Conservation (phyloP, 1,140 invertebrate species). For the Asbolus verrucosus region DNA sequence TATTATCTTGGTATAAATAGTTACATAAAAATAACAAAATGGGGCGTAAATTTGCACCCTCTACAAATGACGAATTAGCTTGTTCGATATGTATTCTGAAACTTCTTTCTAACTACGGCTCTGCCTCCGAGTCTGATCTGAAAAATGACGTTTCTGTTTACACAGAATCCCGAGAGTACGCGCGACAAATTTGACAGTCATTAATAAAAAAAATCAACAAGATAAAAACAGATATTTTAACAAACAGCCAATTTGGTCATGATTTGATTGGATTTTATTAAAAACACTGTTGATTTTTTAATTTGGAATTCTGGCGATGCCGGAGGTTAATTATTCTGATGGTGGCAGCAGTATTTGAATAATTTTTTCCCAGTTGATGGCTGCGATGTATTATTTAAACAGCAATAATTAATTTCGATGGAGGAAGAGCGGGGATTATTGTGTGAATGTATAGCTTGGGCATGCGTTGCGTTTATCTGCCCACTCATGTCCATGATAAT, state of each 20-base stretch:
- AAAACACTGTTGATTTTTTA: constrained; percentile 27
- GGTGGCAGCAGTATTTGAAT: constrained; percentile 16
- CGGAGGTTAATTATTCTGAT: not conserved
- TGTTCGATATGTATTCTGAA: no score
- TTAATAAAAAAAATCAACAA: constrained; percentile 10
- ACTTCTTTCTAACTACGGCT: no score
- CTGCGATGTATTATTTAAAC: constrained; percentile 20
- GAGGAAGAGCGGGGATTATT: no score
- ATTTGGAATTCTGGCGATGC: not conserved
- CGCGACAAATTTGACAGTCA: not conserved
- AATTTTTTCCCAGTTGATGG: constrained; percentile 9
- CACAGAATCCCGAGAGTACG: not conserved
- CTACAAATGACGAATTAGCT: no score
- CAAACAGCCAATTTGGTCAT: constrained; percentile 1
- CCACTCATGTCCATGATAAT: constrained; percentile 34
- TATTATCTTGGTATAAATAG: no score
- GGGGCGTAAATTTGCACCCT: no score
- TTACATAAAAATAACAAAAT: no score
- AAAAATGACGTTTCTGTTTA: not conserved
- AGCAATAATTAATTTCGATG: constrained; percentile 16
- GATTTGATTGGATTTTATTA: constrained; percentile 30
- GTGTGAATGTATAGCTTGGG: no score
- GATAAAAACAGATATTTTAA: constrained; percentile 17
- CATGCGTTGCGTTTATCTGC: constrained; percentile 20
- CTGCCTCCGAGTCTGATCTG: no score